Base-by-base conservation (phyloP, 1,140 invertebrate genomes). In the Dufourea novaeangliae region DNA sequence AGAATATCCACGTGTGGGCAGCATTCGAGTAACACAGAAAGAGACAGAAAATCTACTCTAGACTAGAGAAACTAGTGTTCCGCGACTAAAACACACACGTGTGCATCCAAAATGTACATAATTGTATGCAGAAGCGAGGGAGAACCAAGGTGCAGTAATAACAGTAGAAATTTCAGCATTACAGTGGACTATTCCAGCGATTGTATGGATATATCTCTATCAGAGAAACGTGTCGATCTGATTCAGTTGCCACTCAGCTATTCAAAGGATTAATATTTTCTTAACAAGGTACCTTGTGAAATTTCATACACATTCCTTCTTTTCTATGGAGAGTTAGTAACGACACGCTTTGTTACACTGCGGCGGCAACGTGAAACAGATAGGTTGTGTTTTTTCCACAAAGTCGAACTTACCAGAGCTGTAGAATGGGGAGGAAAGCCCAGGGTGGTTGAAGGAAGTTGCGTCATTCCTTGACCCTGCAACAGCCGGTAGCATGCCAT, bases 391-490 rank as follows among this genome's bases (percentile, higher is more conserved):
- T 7, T 32, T 41, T 62, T 57, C 10, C 22, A 68, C 41, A 59
- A 80, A 70, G 76, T 29, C 67, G 78, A 86, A 92, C 92, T 92
- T 88, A 92, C 92, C 92, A 92, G 80, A 71, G 88, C 74, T 75
- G 89, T 78, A 44, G 91, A 70, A 63, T 91, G 92, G 41, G 90
- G 69, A 50, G 91, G 84, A 66, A 91, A 91, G 73, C 87, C 88
- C 87, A 91, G 78, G 39, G 88, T 88, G 46, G 90, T 88, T 80
- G 91, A 62, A 82, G 91, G 89, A 87, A 91, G 88, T 90, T 92
- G 92, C 88, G 89, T 90, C 92, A 92, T 92, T 92, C 92, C 92
- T 90, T 92, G 92, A 83, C 91, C 92, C 92, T 92, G 91, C 86
- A 92, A 92, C 92, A 92, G 88, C 91, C 90, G 87, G 87, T 89